These are phyloP conservation scores for Myrmophylax atrothorax DNA, from an alignment of 2,113 vertebrate genomes.

Conservation along the genomic window DNA sequence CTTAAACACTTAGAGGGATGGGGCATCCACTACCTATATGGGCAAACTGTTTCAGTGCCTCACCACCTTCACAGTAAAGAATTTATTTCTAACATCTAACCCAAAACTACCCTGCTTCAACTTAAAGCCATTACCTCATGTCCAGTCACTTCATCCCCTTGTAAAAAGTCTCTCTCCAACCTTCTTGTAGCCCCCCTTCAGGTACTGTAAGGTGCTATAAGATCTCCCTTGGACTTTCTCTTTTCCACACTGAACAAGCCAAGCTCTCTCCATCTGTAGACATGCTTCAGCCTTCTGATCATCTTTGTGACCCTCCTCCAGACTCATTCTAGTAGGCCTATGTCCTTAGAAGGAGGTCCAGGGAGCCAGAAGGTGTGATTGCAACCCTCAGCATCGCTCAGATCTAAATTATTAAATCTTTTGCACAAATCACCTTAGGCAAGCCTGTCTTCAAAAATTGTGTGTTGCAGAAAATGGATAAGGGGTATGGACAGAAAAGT, in stretches of 20 bases:
- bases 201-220: background rate
- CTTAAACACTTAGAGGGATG: background rate
- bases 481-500: background rate
- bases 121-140: background rate
- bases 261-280: background rate
- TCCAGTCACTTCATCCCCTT: background rate
- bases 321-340: background rate
- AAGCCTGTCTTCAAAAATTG: background rate
- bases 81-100: background rate
- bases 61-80: background rate
- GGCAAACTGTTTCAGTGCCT: background rate
- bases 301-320: background rate
- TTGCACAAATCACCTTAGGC: background rate
- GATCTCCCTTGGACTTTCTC: background rate
- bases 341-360: background rate
- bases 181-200: background rate
- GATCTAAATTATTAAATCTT: background rate
- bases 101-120: background rate
- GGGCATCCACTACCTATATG: background rate
- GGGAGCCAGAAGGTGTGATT: background rate
- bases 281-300: background rate
- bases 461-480: background rate
- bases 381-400: background rate
- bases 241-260: background rate
- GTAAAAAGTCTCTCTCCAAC: background rate